Evolutionary conservation across 2,888 invertebrate species (phyloP).

Genomic region (Ennomos fuscantarius): DNA sequence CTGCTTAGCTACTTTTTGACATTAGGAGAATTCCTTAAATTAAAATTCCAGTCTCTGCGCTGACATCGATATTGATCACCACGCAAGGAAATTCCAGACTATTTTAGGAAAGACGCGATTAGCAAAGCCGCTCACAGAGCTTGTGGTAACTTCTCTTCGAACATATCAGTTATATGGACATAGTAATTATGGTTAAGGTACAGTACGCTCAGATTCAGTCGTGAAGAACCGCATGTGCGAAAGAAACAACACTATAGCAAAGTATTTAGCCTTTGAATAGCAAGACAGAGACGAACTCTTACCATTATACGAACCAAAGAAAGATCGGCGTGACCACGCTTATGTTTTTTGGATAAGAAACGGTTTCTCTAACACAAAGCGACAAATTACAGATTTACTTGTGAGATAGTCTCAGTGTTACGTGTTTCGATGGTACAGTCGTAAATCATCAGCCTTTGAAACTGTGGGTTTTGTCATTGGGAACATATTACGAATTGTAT

Average conservation of each 20-base stretch:
- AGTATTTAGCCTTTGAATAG: conserved; percentile 29
- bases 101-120: conserved; percentile 70
- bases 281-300: conserved; percentile 39
- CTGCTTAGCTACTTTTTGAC: background rate
- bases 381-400: conserved; percentile 48
- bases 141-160: conserved; percentile 36
- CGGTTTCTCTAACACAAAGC: conserved; percentile 41
- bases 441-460: conserved; percentile 57
- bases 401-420: conserved; percentile 7
- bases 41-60: conserved; percentile 44
- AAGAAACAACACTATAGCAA: conserved; percentile 43
- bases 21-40: conserved; percentile 29
- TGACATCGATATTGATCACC: conserved; percentile 58
- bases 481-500: conserved; percentile 43
- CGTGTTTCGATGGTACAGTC: conserved; percentile 37
- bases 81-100: conserved; percentile 66
- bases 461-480: conserved; percentile 51
- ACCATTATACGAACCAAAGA: conserved; percentile 46
- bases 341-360: conserved; percentile 60
- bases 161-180: conserved; percentile 38
- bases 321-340: conserved; percentile 64
- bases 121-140: conserved; percentile 52
- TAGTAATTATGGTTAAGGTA: conserved; percentile 21
- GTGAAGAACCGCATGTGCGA: conserved; percentile 39
- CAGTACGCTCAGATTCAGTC: conserved; percentile 23